Base-by-base conservation (phyloP, 2,113 vertebrate genomes). In the Perca schrenkii region DNA sequence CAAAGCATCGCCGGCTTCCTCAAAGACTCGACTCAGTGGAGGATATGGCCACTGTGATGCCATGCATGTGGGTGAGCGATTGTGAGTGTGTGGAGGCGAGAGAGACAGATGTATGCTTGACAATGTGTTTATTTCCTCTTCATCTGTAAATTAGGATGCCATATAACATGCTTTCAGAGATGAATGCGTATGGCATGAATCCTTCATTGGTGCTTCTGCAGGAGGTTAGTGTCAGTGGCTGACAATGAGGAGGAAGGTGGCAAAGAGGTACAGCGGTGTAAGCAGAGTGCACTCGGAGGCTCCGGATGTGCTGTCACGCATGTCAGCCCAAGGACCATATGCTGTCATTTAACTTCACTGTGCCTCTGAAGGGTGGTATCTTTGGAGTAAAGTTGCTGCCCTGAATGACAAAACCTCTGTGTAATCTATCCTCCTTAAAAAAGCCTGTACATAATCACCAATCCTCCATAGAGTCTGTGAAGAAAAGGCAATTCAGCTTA, bases 1-100 rank as follows among this genome's bases (percentile, higher is more conserved):
- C 89, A 92, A 91, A 92, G 86, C 71, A 36, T 61, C 52, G 73
- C 43, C 74, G 76, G 82, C 66, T 65, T 87, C 84, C 88, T 92
- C 85, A 87, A 88, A 93, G 85, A 40, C 69, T 72, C 2, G 34
- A 78, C 75, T 84, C 85, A 61, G 78, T 50, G 80, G 74, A 74
- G 84, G 78, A 88, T 72, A 80, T 50, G 67, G 84, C 56, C 50
- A 54, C 80, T 72, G 82, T 58, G 74, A 84, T 78, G 81, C 61
- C 79, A 67, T 46, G 82, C 52, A 43, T 82, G 86, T 40, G 65
- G 63, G 75, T 25, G 77, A 75, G 49, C 13, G 13, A 40, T 19
- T 8, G 62, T 65, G 63, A 58, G 65, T 54, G 74, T 57, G 57
- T 22, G 13, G 13, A 73, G 74, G 73, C 6, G 46, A 74, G 52